Percentiles rank a stretch among this genome's conserved stretches.
Evolutionary conservation across 2,113 vertebrate genomes (phyloP).

Genomic region (Tetraodon nigroviridis): DNA sequence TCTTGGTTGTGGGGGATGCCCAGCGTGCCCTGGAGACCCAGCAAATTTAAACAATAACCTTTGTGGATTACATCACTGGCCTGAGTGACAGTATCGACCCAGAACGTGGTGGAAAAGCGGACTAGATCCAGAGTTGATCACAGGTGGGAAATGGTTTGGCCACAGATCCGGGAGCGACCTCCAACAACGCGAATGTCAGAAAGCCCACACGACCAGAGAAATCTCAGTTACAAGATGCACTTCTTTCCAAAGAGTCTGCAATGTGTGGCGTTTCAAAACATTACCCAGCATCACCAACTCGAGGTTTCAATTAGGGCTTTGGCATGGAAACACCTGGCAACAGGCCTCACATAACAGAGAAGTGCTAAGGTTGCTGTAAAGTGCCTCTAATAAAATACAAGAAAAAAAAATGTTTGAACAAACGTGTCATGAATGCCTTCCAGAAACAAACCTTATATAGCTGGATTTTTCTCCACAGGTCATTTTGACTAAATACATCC

Average conservation of each 20-base stretch:
- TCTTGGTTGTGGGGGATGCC: slow-evolving; percentile 5
- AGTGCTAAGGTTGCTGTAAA: slow-evolving; percentile 13
- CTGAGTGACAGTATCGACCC: slow-evolving; percentile 15
- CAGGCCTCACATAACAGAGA: slow-evolving; percentile 29
- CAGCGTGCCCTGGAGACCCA: slow-evolving; percentile 21
- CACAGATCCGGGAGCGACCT: slow-evolving; percentile 31
- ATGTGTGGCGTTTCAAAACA: too few species aligned
- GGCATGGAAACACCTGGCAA: slow-evolving; percentile 17
- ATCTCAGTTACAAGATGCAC: too few species aligned
- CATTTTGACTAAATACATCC: background rate
- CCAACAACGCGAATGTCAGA: slow-evolving; percentile 31
- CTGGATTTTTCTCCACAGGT: slow-evolving; percentile 1
- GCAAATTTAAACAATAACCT: slow-evolving; percentile 6
- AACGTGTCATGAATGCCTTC: slow-evolving; percentile 27
- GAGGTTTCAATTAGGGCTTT: background rate
- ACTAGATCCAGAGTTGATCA: slow-evolving; percentile 24
- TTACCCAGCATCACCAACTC: too few species aligned
- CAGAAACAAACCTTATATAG: slow-evolving; percentile 25
- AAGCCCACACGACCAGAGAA: slow-evolving; percentile 1
- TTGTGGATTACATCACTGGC: background rate
- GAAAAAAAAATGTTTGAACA: slow-evolving; percentile 2
- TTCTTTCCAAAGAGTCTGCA: too few species aligned
- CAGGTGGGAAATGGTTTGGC: slow-evolving; percentile 9
- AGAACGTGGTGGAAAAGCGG: slow-evolving; percentile 23
- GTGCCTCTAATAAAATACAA: slow-evolving; percentile 21